Percentiles rank a stretch among this genome's conserved stretches.
phyloP scores from a whole-genome alignment of 1,140 invertebrate species.

The Caerostris extrusa region DNA sequence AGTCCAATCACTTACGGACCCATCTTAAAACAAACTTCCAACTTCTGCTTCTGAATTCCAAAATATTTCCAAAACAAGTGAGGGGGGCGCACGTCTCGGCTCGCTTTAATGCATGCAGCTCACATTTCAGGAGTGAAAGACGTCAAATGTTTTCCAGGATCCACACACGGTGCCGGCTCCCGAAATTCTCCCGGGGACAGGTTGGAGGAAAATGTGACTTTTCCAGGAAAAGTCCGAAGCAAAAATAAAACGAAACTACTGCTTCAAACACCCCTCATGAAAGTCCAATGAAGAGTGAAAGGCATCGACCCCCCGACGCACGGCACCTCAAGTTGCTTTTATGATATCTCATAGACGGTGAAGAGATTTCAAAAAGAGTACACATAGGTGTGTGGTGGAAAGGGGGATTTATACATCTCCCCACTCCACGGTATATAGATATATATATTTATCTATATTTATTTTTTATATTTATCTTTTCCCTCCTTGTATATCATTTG shows the following conservation, averaged over 20 bases:
- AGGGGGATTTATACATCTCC: too few relatives aligned
- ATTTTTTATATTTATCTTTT: background rate
- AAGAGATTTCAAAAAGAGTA: constrained; percentile 33
- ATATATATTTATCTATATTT: background rate
- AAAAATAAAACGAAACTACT: constrained; percentile 26
- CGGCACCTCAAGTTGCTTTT: constrained; percentile 53
- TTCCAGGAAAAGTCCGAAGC: constrained; percentile 4
- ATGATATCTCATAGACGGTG: constrained; percentile 23
- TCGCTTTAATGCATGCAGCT: constrained; percentile 23
- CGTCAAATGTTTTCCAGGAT: constrained; percentile 36
- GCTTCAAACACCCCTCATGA: constrained; percentile 64
- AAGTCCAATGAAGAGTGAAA: constrained; percentile 76
- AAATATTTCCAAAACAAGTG: too few relatives aligned
- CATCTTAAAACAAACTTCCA: too few relatives aligned
- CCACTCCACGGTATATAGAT: too few relatives aligned
- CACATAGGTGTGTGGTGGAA: background rate
- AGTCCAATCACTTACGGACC: too few relatives aligned
- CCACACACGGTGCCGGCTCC: background rate
- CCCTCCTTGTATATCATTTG: constrained; percentile 49
- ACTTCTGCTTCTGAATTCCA: too few relatives aligned
- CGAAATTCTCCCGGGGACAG: constrained; percentile 36
- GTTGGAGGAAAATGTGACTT: constrained; percentile 43
- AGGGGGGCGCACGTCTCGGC: too few relatives aligned
- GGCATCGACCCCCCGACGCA: background rate
- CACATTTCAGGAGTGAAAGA: constrained; percentile 18